Conservation (phyloP, 2,113 vertebrate species). For the Gymnorhina tibicen region DNA sequence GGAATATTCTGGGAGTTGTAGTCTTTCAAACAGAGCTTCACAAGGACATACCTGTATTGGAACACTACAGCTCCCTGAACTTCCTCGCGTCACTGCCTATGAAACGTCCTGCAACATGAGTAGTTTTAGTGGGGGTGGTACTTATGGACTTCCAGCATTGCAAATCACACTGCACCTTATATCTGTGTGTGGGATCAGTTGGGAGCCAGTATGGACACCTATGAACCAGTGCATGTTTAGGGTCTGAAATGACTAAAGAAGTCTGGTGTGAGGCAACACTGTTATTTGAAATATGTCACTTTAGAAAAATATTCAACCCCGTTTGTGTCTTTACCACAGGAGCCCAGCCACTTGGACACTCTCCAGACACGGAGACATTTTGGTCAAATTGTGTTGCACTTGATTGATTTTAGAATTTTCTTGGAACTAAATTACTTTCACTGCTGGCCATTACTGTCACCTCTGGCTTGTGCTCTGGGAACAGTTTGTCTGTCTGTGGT, state of each 20-base stretch:
- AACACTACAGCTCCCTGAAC: conserved; percentile 68
- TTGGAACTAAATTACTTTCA: neutral
- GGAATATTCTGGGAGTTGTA: conserved; percentile 68
- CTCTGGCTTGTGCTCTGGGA: accelerated
- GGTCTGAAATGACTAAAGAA: neutral
- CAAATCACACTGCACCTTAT: neutral
- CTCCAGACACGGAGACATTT: neutral
- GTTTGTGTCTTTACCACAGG: neutral
- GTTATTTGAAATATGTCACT: neutral
- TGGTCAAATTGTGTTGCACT: neutral
- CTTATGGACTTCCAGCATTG: neutral
- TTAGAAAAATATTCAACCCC: neutral
- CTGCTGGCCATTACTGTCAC: neutral
- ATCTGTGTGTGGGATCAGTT: neutral
- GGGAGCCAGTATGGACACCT: neutral
- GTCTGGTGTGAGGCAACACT: neutral
- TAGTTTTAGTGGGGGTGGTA: neutral
- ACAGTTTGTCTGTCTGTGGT: neutral
- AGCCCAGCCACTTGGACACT: neutral
- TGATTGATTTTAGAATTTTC: neutral
- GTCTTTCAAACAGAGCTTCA: conserved; percentile 70
- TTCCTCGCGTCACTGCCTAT: conserved; percentile 50
- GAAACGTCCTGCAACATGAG: conserved; percentile 2
- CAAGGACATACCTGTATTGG: conserved; percentile 66
- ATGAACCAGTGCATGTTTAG: neutral